These are phyloP conservation scores for Ernsta delagoae DNA, from an alignment of 2,888 invertebrate genomes.

Conservation along the genomic window DNA sequence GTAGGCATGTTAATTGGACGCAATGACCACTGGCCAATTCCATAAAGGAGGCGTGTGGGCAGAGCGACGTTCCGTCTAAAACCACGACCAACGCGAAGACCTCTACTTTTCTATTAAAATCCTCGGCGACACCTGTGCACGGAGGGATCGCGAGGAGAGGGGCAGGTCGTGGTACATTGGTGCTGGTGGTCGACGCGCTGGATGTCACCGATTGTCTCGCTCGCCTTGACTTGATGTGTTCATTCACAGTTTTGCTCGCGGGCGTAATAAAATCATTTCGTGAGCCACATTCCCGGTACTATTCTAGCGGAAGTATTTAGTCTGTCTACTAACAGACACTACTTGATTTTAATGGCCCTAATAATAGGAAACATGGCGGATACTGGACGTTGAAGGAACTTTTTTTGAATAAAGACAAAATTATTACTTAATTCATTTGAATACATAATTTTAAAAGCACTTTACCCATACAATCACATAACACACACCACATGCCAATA, in stretches of 20 bases:
- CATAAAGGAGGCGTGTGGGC: slow-evolving; percentile 78
- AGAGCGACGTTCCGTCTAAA: slow-evolving; percentile 73
- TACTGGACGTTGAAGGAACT: neutral
- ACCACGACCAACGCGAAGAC: slow-evolving; percentile 54
- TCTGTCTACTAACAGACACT: slow-evolving; percentile 6
- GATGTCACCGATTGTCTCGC: slow-evolving; percentile 66
- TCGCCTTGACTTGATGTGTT: slow-evolving; percentile 65
- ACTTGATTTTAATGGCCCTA: neutral
- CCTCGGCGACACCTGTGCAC: slow-evolving; percentile 13
- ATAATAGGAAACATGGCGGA: neutral
- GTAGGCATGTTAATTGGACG: slow-evolving; percentile 82
- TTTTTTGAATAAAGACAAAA: no score
- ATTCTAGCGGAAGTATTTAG: slow-evolving; percentile 32
- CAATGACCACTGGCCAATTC: slow-evolving; percentile 75
- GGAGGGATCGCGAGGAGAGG: slow-evolving; percentile 41
- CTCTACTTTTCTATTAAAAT: slow-evolving; percentile 41
- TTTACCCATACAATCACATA: no score
- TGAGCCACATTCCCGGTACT: slow-evolving; percentile 32
- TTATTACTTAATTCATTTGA: no score
- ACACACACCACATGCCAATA: no score
- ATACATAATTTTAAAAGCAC: no score
- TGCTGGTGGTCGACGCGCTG: slow-evolving; percentile 49
- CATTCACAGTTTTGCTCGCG: slow-evolving; percentile 77
- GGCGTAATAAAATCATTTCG: slow-evolving; percentile 48
- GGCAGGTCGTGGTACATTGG: slow-evolving; percentile 55